Evolutionary conservation across 2,113 vertebrate species (phyloP).

Genomic region (Cettia cetti): DNA sequence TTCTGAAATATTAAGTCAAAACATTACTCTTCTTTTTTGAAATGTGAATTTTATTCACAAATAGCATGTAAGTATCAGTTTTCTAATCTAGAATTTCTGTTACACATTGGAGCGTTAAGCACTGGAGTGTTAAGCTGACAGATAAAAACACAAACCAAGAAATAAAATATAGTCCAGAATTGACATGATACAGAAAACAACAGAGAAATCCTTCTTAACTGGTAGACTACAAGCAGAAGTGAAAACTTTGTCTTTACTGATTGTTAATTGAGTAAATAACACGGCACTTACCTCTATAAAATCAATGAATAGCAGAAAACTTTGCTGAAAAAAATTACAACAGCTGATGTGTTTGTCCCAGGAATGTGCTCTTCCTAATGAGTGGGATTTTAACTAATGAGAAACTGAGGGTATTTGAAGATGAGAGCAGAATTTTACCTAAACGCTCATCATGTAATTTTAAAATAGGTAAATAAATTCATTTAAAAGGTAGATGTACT

Average conservation of each 20-base stretch:
- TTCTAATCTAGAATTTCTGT: neutral
- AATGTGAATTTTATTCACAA: neutral
- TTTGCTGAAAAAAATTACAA: conserved; percentile 30
- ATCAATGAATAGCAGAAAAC: conserved; percentile 24
- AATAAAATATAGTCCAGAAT: neutral
- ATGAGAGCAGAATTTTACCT: neutral
- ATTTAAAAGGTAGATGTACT: neutral
- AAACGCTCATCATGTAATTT: neutral
- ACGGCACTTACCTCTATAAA: conserved; percentile 55
- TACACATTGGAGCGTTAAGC: neutral
- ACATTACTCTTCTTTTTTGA: neutral
- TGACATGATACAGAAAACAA: neutral
- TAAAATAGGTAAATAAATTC: neutral
- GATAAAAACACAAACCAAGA: neutral
- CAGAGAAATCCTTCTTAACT: neutral
- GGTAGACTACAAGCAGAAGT: neutral
- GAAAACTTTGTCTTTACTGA: neutral
- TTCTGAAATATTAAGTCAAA: neutral
- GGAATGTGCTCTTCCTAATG: conserved; percentile 47
- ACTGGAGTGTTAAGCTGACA: neutral
- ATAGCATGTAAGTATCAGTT: neutral
- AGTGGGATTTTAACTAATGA: conserved; percentile 49
- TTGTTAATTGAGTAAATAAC: conserved; percentile 25
- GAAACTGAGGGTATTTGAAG: conserved; percentile 12
- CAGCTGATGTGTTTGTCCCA: conserved; percentile 22